Base-by-base conservation (phyloP, 2,888 invertebrate genomes). In the Melanargia galathea region DNA sequence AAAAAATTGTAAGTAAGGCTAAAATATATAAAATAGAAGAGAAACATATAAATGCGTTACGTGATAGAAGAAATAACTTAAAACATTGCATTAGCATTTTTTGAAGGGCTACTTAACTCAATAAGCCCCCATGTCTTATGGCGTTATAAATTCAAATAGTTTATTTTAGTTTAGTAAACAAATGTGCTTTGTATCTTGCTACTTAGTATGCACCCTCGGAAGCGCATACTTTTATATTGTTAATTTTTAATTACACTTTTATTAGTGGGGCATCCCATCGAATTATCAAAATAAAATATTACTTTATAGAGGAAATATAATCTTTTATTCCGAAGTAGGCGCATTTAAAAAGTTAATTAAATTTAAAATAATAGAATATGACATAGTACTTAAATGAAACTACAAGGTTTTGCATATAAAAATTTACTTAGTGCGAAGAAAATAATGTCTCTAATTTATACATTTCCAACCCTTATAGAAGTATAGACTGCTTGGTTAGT, bases 231-330 rank as follows among this genome's bases (percentile, higher is more conserved):
- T 87, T 86, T 80, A 87, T 84, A 87, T 88, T 84, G 87, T 90
- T 88, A 88, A 90, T 88, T 90, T 90, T 90, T 90, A 91, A 91
- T 90, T 88, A 90, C 87, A 84, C 79, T 90, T 90, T 90, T 90
- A 90, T 87, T 87, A 91, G 87, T 75, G 75, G 77, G 81, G 78
- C 87, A 81, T 86, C 88, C 89, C 82, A 87, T 85, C 87, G 87
- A 89, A 89, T 90, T 91, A 89, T 81, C 72, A 70, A 81, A 85
- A 86, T 83, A 87, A 84, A 67, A 87, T 85, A 86, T 85, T 82
- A 48, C 24, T 48, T 48, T 48, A 24, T 48, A 24, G n/a, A 48
- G 46, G 46, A 7, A 13, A 20, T 24, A 6, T 48, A 46, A 46
- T 46, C 46, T 24, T 46, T 18, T 45, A 45, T 45, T 45, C 7